phyloP scores from a whole-genome alignment of 2,888 invertebrate species.

The Hirtodrosophila trivittata region DNA sequence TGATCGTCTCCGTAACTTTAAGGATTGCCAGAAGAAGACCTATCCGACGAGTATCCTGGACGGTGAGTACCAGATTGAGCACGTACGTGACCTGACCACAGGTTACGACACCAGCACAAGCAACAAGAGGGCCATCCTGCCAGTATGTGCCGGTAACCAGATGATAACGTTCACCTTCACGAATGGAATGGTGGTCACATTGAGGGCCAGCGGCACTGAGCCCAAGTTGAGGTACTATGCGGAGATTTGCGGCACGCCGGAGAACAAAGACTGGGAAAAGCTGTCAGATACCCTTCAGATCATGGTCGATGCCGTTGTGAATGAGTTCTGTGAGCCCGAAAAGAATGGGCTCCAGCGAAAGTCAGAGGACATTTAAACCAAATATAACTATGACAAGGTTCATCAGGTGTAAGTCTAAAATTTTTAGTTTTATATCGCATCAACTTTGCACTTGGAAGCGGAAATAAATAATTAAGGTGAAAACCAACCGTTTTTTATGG shows the following conservation, averaged over 20 bases:
- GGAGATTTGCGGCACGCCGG: slow-evolving; percentile 90
- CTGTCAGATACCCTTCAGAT: slow-evolving; percentile 87
- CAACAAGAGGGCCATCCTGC: slow-evolving; percentile 88
- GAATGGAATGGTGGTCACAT: slow-evolving; percentile 93
- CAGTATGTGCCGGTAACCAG: slow-evolving; percentile 88
- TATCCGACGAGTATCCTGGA: slow-evolving; percentile 88
- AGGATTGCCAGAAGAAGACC: slow-evolving; percentile 84
- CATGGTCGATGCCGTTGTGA: slow-evolving; percentile 90
- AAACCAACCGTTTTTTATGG: too few species aligned
- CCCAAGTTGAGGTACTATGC: slow-evolving; percentile 99
- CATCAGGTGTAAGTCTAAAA: too few species aligned
- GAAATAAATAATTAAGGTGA: too few species aligned
- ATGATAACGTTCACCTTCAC: slow-evolving; percentile 98
- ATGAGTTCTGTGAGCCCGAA: slow-evolving; percentile 92
- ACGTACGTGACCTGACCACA: slow-evolving; percentile 94
- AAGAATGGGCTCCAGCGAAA: slow-evolving; percentile 86
- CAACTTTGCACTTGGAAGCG: too few species aligned
- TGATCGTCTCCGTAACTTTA: slow-evolving; percentile 90
- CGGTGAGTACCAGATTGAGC: slow-evolving; percentile 87
- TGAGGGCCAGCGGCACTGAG: slow-evolving; percentile 98
- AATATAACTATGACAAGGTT: too few species aligned
- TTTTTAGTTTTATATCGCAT: neutral
- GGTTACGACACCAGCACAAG: slow-evolving; percentile 89
- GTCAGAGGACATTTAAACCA: slow-evolving; percentile 22
- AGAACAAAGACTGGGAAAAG: slow-evolving; percentile 87